Base-by-base conservation (phyloP, 53 echinoderm and acorn worm species). In the Paracentrotus lividus region DNA sequence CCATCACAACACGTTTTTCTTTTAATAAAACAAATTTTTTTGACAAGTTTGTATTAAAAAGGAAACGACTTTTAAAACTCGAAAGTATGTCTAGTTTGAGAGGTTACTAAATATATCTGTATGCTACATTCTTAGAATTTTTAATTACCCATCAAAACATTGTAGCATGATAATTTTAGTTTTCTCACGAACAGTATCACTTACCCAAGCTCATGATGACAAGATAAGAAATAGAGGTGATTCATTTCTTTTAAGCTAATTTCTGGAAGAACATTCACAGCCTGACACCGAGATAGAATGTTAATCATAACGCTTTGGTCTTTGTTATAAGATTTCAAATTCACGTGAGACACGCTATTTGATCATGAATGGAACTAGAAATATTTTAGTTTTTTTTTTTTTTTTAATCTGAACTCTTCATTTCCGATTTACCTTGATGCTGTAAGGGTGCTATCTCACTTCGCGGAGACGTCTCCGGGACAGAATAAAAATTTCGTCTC, bases 241-340 rank as follows among this genome's bases (percentile, higher is more conserved):
- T 72, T 72, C 36, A 72, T 72, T 40, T 72, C 72, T 72, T 72
- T 64, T 38, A 72, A 72, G 36, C 72, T 20, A 72, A 72, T 72
- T 72, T n/a, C 21, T 72, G 36, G 18, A 36, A 20, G 72, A 36
- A 72, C 72, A 72, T 72, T 72, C 15, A 72, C 72, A 38, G 20
- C 72, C 16, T 20, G 32, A 32, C 40, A 6, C 72, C 5, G 5
- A 72, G 72, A 21, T 38, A 36, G 40, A 20, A 1, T 32, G 9
- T 66, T 10, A 66, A 1, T 66, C 61, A 21, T 59, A 21, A 12
- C 14, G 16, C 33, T 4, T 14, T 67, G 33, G 67, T 2, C 32
- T 33, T 32, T 8, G 67, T 32, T n/a, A 29, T 33, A 60, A 24
- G 14, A 32, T 26, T 66, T 31, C 32, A 8, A 36, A 38, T 36